Conservation (phyloP, 2,113 vertebrate genomes). For the Genyomyrus donnyi region DNA sequence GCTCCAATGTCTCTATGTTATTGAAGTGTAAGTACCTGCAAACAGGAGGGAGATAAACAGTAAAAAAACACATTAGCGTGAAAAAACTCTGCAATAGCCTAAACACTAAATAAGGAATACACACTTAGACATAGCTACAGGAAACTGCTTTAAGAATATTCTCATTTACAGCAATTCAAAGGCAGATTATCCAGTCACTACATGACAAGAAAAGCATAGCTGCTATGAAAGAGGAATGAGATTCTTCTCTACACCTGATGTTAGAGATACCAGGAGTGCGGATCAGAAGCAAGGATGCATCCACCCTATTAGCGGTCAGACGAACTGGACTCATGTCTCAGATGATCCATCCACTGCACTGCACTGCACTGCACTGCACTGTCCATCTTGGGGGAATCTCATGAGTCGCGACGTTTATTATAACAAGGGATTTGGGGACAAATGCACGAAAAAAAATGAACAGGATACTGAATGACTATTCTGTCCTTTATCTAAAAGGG, state of each 20-base stretch:
- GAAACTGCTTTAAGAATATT: background rate
- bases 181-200: background rate
- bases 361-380: background rate
- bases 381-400: background rate
- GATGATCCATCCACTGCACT: background rate
- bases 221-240: background rate
- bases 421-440: background rate
- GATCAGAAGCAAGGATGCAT: background rate
- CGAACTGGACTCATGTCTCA: background rate
- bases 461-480: background rate
- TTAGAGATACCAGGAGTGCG: background rate
- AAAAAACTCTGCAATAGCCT: background rate
- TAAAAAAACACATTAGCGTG: background rate
- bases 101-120: background rate
- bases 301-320: background rate
- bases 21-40: conserved; percentile 97
- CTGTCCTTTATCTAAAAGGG: background rate
- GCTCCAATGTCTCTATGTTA: conserved; percentile 91
- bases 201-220: background rate
- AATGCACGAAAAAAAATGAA: background rate
- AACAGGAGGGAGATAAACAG: conserved; percentile 25
- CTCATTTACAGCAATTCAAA: background rate
- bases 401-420: background rate
- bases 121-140: background rate
- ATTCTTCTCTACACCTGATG: background rate